These are phyloP conservation scores for Eurytoma californica DNA, from an alignment of 2,888 invertebrate genomes.

Conservation along the genomic window DNA sequence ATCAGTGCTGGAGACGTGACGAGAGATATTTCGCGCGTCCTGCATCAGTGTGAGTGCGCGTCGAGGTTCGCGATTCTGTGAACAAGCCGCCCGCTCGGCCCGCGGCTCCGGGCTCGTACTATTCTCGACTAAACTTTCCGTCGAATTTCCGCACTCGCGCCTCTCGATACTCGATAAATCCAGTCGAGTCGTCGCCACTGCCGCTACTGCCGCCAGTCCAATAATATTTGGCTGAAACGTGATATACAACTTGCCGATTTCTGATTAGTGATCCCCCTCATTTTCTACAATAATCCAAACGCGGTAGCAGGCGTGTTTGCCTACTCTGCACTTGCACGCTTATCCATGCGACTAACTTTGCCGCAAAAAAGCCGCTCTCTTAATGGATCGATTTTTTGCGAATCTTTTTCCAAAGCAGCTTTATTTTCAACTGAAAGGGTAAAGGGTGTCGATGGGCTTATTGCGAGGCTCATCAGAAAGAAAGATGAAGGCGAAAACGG, in stretches of 20 bases:
- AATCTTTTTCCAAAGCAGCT: neutral
- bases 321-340: neutral
- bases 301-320: neutral
- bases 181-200: neutral
- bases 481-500: neutral
- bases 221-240: constrained; percentile 49
- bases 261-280: constrained; percentile 16
- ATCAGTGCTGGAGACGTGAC: constrained; percentile 34
- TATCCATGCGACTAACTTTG: too few relatives aligned
- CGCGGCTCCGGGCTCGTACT: too few relatives aligned
- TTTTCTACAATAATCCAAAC: constrained; percentile 36
- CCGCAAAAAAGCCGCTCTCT: too few relatives aligned
- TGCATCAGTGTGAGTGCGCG: neutral
- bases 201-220: neutral
- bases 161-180: constrained; percentile 47
- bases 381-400: too few relatives aligned
- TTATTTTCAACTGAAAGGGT: too few relatives aligned
- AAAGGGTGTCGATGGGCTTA: too few relatives aligned
- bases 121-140: neutral
- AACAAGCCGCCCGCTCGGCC: too few relatives aligned
- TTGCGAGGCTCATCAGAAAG: neutral
- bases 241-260: constrained; percentile 37
- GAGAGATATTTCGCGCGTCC: constrained; percentile 10
- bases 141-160: neutral
- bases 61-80: neutral